Conservation (phyloP, 2,797 vertebrate species). For the Sandelia bainsii region DNA sequence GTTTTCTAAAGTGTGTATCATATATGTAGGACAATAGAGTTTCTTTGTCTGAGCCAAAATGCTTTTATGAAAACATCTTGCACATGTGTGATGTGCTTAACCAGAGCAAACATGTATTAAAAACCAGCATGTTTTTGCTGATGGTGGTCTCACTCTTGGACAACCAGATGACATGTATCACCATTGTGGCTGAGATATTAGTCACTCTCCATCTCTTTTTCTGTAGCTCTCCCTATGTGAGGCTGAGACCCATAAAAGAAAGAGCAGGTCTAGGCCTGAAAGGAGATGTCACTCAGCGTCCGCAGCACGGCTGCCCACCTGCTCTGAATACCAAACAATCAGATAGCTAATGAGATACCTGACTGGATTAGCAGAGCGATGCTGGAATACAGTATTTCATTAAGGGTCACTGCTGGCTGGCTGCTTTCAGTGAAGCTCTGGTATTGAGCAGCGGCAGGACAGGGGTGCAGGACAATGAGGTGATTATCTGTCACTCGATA, state of each 20-base stretch:
- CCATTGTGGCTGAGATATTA: slow-evolving; percentile 26
- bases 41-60: slow-evolving; percentile 8
- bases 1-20: slow-evolving; percentile 7
- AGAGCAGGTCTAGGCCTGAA: slow-evolving; percentile 67
- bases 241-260: slow-evolving; percentile 51
- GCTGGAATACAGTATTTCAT: slow-evolving; percentile 70
- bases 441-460: slow-evolving; percentile 42
- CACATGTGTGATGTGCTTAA: slow-evolving; percentile 4
- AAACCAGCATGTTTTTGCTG: not conserved
- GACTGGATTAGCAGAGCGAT: slow-evolving; percentile 63
- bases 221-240: slow-evolving; percentile 43
- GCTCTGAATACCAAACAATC: slow-evolving; percentile 66
- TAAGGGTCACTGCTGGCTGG: slow-evolving; percentile 52
- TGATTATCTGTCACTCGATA: slow-evolving; percentile 70
- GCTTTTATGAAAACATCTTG: not conserved
- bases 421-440: slow-evolving; percentile 35
- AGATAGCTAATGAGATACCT: slow-evolving; percentile 73
- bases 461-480: slow-evolving; percentile 71
- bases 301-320: slow-evolving; percentile 73
- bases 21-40: not conserved
- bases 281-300: slow-evolving; percentile 77
- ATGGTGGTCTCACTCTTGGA: slow-evolving; percentile 31
- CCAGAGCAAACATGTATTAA: slow-evolving; percentile 8
- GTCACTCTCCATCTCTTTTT: slow-evolving; percentile 28
- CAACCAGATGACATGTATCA: slow-evolving; percentile 43